phyloP scores from a whole-genome alignment of 2,888 invertebrate species.

The Octonoba sinensis region DNA sequence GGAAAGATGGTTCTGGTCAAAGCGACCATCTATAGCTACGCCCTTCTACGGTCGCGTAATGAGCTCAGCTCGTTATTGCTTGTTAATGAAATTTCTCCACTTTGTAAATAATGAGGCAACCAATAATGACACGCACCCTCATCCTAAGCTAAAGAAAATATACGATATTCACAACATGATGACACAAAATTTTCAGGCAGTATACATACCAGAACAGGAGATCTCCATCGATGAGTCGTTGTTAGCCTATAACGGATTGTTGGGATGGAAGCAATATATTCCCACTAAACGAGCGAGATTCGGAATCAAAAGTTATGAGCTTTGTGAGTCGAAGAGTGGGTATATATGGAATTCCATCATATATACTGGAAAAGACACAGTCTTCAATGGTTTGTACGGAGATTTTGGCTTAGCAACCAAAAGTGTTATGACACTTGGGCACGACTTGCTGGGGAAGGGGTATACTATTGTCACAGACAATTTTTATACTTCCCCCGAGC shows the following conservation, averaged over 20 bases:
- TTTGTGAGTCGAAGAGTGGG: conserved; percentile 54
- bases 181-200: conserved; percentile 20
- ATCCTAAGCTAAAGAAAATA: conserved; percentile 42
- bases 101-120: conserved; percentile 23
- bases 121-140: not conserved
- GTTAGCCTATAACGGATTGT: conserved; percentile 51
- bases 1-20: conserved; percentile 18
- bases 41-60: conserved; percentile 12
- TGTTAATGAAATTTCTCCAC: conserved; percentile 30
- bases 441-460: conserved; percentile 45
- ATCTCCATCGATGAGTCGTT: conserved; percentile 64
- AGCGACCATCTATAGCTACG: not conserved
- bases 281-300: conserved; percentile 64
- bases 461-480: conserved; percentile 57
- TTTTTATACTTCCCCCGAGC: conserved; percentile 36
- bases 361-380: conserved; percentile 20
- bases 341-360: conserved; percentile 52
- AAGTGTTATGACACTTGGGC: conserved; percentile 17
- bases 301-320: conserved; percentile 59
- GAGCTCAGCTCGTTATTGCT: not conserved
- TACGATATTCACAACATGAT: conserved; percentile 18
- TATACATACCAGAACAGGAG: conserved; percentile 41
- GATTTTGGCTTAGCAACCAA: conserved; percentile 3
- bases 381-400: not conserved
- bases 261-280: conserved; percentile 63